phyloP scores from a whole-genome alignment of 2,113 vertebrate genomes.

The Misgurnus anguillicaudatus region DNA sequence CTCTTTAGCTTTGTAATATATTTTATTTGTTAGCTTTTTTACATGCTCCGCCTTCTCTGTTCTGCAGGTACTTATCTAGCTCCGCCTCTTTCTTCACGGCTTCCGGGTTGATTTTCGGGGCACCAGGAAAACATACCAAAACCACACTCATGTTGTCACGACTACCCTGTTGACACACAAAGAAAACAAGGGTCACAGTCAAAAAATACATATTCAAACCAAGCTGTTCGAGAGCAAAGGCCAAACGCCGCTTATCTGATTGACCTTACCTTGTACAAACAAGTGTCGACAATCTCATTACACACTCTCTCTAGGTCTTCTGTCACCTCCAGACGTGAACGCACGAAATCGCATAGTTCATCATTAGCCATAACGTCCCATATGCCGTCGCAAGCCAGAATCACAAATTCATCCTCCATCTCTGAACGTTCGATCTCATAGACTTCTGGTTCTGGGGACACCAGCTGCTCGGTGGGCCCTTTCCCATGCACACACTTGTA shows the following conservation, averaged over 20 bases:
- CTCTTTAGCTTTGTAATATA: constrained; percentile 47
- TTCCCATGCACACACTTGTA: constrained; percentile 92
- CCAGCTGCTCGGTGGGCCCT: constrained; percentile 89
- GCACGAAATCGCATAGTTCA: constrained; percentile 90
- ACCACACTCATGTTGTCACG: constrained; percentile 94
- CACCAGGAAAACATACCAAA: constrained; percentile 88
- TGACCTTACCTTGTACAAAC: constrained; percentile 86
- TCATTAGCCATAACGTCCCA: constrained; percentile 94
- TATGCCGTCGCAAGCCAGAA: constrained; percentile 90
- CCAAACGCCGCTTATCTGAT: constrained; percentile 18
- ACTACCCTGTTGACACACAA: constrained; percentile 77
- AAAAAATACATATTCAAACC: not conserved
- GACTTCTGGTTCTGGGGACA: constrained; percentile 90
- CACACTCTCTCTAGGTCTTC: constrained; percentile 91
- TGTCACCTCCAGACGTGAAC: constrained; percentile 87
- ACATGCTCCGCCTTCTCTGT: constrained; percentile 89
- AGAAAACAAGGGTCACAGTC: constrained; percentile 54
- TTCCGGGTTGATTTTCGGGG: constrained; percentile 87
- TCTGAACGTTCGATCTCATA: constrained; percentile 85
- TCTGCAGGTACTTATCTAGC: constrained; percentile 89
- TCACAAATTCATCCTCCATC: constrained; percentile 84
- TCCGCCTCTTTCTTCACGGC: constrained; percentile 85
- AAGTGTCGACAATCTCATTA: constrained; percentile 93
- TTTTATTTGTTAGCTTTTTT: constrained; percentile 86
- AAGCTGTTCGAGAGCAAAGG: not conserved